Conservation (phyloP, 1,140 invertebrate species). For the Drosophila oshimai region DNA sequence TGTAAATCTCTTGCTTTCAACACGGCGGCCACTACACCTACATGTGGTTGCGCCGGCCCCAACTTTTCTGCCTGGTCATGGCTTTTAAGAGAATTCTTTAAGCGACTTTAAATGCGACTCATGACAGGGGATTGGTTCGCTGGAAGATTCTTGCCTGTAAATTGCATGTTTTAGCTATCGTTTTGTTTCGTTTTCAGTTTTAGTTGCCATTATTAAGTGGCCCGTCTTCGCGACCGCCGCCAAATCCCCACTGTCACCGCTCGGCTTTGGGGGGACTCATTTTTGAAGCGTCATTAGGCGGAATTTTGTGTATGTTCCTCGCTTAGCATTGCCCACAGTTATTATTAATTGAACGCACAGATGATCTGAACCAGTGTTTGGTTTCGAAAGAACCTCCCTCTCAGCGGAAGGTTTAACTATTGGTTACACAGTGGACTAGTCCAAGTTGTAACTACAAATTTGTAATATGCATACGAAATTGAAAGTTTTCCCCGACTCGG, state of each 20-base stretch:
- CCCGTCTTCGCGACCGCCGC: slow-evolving; percentile 9
- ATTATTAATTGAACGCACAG: slow-evolving; percentile 48
- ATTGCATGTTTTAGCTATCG: slow-evolving; percentile 67
- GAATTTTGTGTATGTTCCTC: slow-evolving; percentile 41
- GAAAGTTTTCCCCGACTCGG: slow-evolving; percentile 9
- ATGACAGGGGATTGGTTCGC: slow-evolving; percentile 39
- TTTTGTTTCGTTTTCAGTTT: slow-evolving; percentile 26
- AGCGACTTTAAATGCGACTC: slow-evolving; percentile 69
- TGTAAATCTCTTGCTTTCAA: slow-evolving; percentile 75
- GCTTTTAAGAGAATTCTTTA: slow-evolving; percentile 73
- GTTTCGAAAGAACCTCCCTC: neutral
- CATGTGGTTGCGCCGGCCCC: neutral
- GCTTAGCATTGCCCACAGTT: slow-evolving; percentile 24
- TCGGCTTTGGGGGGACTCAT: neutral
- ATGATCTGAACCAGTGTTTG: slow-evolving; percentile 22
- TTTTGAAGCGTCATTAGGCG: slow-evolving; percentile 55
- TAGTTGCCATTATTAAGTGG: slow-evolving; percentile 65
- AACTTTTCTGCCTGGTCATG: slow-evolving; percentile 52
- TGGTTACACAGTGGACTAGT: neutral
- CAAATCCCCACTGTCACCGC: slow-evolving; percentile 15
- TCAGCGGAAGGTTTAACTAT: slow-evolving; percentile 44
- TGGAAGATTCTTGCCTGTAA: slow-evolving; percentile 30
- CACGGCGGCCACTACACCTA: slow-evolving; percentile 40
- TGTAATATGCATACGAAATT: slow-evolving; percentile 15
- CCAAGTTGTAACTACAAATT: slow-evolving; percentile 11